Evolutionary conservation across 35 echinoderm and acorn worm genomes (phyloP), one percentile per base, ranked within the genome.

Genomic region (Strongylocentrotus purpuratus): DNA sequence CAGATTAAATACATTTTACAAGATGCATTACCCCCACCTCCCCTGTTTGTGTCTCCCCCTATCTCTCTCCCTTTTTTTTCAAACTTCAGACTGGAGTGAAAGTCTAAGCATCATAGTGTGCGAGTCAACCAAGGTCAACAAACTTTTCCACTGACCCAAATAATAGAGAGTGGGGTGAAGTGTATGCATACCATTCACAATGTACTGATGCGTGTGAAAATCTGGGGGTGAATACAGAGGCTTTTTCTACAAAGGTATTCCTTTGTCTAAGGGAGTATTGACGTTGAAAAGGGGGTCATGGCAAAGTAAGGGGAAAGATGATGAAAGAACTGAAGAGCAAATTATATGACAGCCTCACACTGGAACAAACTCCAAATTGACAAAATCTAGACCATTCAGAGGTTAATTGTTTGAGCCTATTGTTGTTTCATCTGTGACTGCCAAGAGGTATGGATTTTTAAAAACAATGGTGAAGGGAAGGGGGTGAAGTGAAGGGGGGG

Each of bases 41-140:
- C 70, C 70, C 70, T 85, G 15, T 4, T 4, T 31, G 31, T 85
- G 1, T 41, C 35, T 41, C 35, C 35, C 35, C 35, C 35, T 41
- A 41, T 41, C 35, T 41, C 35, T 41, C 87, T 45, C 87, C 33
- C n/a, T 22, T n/a, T 22, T 22, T 28, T 78, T 78, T 78, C 65
- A 78, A 78, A 78, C 22, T 78, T 78, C 65, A 78, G 65, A 78
- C 65, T 78, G 65, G 65, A 78, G 65, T n/a, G 65, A 78, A 78
- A 78, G 65, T 45, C 87, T 46, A 89, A 33, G 45, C 45, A 46
- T 45, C 9, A 20, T 18, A 2, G 33, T 89, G 0, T 7, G 31
- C 41, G 87, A 89, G 87, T 89, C 87, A 89, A 89, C 87, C 45
- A 33, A 45, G 87, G 87, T 89, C 87, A 89, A 89, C 87, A 89